Evolutionary conservation across 2,113 vertebrate species (phyloP).

Genomic region (Saccopteryx leptura): DNA sequence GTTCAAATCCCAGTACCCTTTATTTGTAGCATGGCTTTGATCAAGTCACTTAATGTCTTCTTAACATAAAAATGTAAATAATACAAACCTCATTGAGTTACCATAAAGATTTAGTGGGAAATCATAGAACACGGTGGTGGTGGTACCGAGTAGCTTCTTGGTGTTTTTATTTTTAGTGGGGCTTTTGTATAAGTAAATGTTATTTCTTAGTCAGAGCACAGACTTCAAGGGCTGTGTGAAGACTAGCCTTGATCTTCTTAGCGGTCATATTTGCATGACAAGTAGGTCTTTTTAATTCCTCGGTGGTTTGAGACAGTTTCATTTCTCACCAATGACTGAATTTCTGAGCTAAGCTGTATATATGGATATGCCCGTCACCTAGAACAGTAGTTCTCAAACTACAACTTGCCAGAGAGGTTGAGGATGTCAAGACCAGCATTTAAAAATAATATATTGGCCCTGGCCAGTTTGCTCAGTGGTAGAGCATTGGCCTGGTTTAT

Average conservation of each 20-base stretch:
- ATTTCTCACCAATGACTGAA: conserved; percentile 42
- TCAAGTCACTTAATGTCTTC: neutral
- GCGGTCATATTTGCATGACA: neutral
- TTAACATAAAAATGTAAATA: neutral
- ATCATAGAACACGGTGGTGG: neutral
- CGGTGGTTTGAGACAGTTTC: conserved; percentile 32
- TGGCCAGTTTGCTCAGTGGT: no score
- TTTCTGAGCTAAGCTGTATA: neutral
- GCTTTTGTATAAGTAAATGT: neutral
- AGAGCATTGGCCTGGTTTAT: no score
- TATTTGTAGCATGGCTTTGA: neutral
- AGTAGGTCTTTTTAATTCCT: neutral
- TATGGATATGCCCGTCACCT: neutral
- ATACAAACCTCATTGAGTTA: neutral
- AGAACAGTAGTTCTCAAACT: conserved; percentile 35
- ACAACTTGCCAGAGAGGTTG: neutral
- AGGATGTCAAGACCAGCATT: conserved; percentile 7
- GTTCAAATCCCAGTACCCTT: neutral
- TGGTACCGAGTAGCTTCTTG: neutral
- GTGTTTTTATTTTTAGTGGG: neutral
- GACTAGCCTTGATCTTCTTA: neutral
- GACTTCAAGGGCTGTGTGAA: neutral
- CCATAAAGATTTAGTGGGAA: neutral
- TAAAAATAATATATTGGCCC: neutral
- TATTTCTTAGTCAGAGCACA: neutral